phyloP scores from a whole-genome alignment of 2,888 invertebrate species.

The Cerceris ruficornis region DNA sequence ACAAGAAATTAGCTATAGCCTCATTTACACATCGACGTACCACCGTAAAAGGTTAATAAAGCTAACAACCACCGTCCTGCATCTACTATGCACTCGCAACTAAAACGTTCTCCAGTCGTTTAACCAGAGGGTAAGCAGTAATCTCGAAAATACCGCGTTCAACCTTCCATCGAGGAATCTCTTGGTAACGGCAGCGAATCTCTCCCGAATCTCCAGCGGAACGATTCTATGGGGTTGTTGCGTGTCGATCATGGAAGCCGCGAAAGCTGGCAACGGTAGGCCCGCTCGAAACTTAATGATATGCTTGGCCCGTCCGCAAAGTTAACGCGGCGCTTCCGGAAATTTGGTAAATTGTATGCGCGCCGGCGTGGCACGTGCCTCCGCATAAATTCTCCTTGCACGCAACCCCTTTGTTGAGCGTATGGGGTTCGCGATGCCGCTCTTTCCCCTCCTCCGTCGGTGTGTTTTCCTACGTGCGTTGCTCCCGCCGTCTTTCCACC shows the following conservation, averaged over 20 bases:
- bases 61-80: too few species aligned
- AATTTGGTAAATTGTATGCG: constrained; percentile 73
- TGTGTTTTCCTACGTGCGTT: constrained; percentile 14
- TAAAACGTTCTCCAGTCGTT: too few species aligned
- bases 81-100: too few species aligned
- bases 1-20: too few species aligned
- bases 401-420: constrained; percentile 38
- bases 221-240: background rate
- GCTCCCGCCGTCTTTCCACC: background rate
- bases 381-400: constrained; percentile 68
- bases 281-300: constrained; percentile 24
- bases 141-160: too few species aligned
- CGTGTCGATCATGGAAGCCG: constrained; percentile 23
- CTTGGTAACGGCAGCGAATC: background rate
- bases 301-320: constrained; percentile 39
- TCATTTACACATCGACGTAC: too few species aligned
- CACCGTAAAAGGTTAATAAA: too few species aligned
- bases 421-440: background rate
- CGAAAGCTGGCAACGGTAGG: constrained; percentile 6
- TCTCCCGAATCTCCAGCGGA: background rate
- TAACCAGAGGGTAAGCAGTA: too few species aligned
- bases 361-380: constrained; percentile 70
- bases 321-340: constrained; percentile 67
- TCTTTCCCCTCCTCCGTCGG: background rate
- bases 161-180: too few species aligned